phyloP scores from a whole-genome alignment of 2,888 invertebrate genomes.

The Lobophora halterata region DNA sequence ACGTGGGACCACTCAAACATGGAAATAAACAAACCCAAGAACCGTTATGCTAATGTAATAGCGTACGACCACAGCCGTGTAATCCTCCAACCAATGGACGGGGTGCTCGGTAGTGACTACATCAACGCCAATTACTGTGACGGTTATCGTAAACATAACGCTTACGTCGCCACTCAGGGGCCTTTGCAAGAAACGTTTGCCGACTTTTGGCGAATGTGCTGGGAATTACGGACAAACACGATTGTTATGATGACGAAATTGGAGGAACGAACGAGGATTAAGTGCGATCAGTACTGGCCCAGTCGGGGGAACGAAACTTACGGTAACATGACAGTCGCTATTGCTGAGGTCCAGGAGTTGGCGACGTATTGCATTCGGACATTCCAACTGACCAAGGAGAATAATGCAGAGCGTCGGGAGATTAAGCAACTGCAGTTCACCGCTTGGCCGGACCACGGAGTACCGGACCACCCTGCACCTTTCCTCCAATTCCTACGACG shows the following conservation, averaged over 20 bases:
- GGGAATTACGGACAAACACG: constrained; percentile 96
- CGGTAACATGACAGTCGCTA: constrained; percentile 95
- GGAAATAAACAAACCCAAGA: constrained; percentile 99
- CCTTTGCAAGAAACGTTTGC: constrained; percentile 98
- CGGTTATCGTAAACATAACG: constrained; percentile 98
- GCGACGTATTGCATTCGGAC: constrained; percentile 99
- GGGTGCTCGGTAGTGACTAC: constrained; percentile 96
- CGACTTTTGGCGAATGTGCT: constrained; percentile 99
- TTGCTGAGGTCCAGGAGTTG: constrained; percentile 97
- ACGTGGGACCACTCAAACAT: constrained; percentile 99
- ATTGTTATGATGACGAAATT: constrained; percentile 99
- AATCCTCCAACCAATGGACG: constrained; percentile 93
- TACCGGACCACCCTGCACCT: constrained; percentile 99
- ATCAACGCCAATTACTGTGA: constrained; percentile 99
- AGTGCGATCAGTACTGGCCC: constrained; percentile 99
- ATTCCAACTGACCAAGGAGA: constrained; percentile 92
- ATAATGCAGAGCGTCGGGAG: constrained; percentile 93
- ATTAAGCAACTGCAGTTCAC: constrained; percentile 99
- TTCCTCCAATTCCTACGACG: constrained; percentile 97
- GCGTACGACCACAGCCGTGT: constrained; percentile 99
- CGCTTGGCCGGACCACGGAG: constrained; percentile 99
- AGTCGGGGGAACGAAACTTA: constrained; percentile 96
- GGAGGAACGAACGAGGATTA: constrained; percentile 97
- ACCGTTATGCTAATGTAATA: constrained; percentile 99
- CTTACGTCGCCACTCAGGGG: constrained; percentile 99